Percentiles rank a stretch among this genome's conserved stretches.
Conservation (phyloP, 2,113 vertebrate genomes). For the Artemisiospiza belli region DNA sequence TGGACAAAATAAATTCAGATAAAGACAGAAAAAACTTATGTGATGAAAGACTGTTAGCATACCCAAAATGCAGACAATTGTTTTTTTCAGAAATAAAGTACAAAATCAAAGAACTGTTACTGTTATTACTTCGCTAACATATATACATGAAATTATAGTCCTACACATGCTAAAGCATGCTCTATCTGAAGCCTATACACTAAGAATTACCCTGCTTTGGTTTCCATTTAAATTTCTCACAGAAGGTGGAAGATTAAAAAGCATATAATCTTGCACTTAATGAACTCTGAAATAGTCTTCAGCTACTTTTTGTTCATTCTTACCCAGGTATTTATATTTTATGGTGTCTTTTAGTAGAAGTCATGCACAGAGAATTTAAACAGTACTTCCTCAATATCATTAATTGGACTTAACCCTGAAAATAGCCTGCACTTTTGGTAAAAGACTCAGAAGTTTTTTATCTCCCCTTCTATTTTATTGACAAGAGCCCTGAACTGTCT, state of each 20-base stretch:
- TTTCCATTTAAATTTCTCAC: conserved; percentile 3
- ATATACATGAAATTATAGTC: background rate
- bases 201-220: background rate
- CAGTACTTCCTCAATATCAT: background rate
- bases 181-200: background rate
- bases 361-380: background rate
- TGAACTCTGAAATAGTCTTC: conserved; percentile 3
- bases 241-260: conserved; percentile 1
- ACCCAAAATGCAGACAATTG: background rate
- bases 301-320: background rate
- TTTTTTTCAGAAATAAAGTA: background rate
- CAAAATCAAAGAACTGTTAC: background rate
- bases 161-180: background rate
- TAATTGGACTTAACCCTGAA: background rate
- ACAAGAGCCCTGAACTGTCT: background rate
- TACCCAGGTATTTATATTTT: background rate
- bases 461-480: background rate
- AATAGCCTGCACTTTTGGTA: background rate
- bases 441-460: background rate
- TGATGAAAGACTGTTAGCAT: background rate
- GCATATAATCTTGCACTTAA: conserved; percentile 7
- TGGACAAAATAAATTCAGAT: background rate
- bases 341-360: background rate
- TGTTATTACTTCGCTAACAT: background rate
- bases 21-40: background rate